Base-by-base conservation (phyloP, 1,140 invertebrate species). In the Drosophila auraria region DNA sequence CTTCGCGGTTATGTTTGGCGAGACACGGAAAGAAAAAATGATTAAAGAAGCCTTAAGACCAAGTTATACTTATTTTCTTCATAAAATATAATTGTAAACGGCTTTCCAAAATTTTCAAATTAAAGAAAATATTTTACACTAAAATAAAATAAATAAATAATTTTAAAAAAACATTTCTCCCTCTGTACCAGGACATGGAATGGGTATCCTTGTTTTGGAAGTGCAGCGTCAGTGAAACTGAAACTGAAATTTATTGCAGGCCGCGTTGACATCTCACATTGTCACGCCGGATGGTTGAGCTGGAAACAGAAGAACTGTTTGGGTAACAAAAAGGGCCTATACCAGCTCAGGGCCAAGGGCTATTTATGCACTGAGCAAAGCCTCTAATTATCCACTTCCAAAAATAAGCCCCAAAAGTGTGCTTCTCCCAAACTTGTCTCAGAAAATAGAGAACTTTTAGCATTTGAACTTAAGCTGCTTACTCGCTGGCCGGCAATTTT, bases 221-320 rank as follows among this genome's bases (percentile, higher is more conserved):
- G 23, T 73, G 70, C 70, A 73, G 45, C 23, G 68, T 73, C 69
- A 50, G 70, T 73, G 23, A 51, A 73, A 73, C 23, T 33, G 27
- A 40, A n/a, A n/a, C n/a, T n/a, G 45, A 72, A 73, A 71, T 73
- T 73, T 73, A 73, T 73, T 73, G 70, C 53, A 14, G 45, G 53
- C 53, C 54, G 20, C 45, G 69, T 60, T 70, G 70, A 60, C 70
- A 60, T 73, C 25, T 27, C n/a, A 12, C 69, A 71, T 40, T 72
- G 69, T 72, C 69, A 71, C 27, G 62, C 38, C 23, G 17, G 27
- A 30, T 65, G 62, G 12, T 23, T 30, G 14, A 8, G 27, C 27
- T 15, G 20, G 12, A 0, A 20, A 15, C 38, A 17, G 12, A 20
- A 17, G 15, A 57, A 40, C 40, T 36, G 17, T 23, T 56, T 56